Evolutionary conservation across 2,888 invertebrate genomes (phyloP).

Genomic region (Oscheius myriophilus): DNA sequence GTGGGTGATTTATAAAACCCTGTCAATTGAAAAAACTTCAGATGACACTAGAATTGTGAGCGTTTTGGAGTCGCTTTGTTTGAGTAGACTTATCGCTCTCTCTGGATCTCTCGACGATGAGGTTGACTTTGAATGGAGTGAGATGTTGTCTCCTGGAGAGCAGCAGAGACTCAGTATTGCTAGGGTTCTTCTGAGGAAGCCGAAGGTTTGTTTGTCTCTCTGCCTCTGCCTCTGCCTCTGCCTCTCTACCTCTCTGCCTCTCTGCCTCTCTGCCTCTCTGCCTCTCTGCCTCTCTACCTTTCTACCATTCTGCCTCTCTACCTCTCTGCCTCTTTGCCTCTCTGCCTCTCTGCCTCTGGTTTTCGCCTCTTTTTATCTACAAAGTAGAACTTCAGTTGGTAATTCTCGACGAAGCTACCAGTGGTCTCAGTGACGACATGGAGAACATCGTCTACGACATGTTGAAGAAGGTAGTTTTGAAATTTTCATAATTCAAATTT

Average conservation of each 20-base stretch:
- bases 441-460: conserved; percentile 28
- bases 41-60: conserved; percentile 9
- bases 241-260: neutral
- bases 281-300: conserved; percentile 70
- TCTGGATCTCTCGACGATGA: conserved; percentile 17
- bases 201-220: conserved; percentile 3
- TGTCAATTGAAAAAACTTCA: neutral
- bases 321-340: neutral
- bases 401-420: conserved; percentile 31
- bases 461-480: conserved; percentile 18
- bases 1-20: neutral
- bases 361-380: neutral
- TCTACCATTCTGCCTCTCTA: too few species aligned
- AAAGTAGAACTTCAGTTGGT: neutral
- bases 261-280: too few species aligned
- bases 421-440: conserved; percentile 23
- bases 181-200: conserved; percentile 19
- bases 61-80: conserved; percentile 12
- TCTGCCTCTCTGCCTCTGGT: neutral
- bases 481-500: neutral
- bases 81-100: conserved; percentile 10
- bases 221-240: neutral
- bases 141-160: conserved; percentile 93
- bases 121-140: conserved; percentile 70
- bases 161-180: conserved; percentile 83